These are phyloP conservation scores for Oncopodura yosiiana DNA, from an alignment of 1,140 invertebrate genomes.

Conservation along the genomic window DNA sequence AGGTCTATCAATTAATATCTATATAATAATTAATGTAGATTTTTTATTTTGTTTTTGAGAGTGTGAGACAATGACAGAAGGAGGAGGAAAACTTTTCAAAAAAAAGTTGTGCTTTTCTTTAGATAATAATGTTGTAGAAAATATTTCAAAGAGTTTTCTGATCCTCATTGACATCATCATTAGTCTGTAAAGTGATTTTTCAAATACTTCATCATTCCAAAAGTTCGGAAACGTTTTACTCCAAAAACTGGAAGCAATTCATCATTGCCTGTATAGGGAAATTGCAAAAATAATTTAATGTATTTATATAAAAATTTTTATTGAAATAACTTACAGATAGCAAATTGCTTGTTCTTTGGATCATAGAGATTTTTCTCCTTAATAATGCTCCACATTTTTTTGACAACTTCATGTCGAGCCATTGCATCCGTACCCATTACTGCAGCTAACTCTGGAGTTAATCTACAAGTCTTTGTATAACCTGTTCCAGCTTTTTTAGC, in stretches of 20 bases:
- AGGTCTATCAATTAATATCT: too few relatives aligned
- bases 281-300: too few relatives aligned
- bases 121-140: too few relatives aligned
- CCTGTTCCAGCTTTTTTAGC: conserved; percentile 47
- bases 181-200: conserved; percentile 78
- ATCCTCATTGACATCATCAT: background rate
- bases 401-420: conserved; percentile 85
- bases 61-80: too few relatives aligned
- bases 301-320: too few relatives aligned
- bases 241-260: conserved; percentile 80
- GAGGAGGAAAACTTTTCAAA: too few relatives aligned
- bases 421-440: conserved; percentile 74
- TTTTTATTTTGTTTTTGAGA: too few relatives aligned
- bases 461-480: conserved; percentile 67
- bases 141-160: too few relatives aligned
- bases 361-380: conserved; percentile 79
- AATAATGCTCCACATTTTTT: conserved; percentile 82
- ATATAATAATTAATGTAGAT: too few relatives aligned
- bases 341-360: conserved; percentile 79
- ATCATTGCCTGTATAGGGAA: too few relatives aligned
- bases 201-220: conserved; percentile 91
- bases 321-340: too few relatives aligned
- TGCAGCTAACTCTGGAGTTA: conserved; percentile 75
- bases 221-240: conserved; percentile 78
- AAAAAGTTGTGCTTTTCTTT: too few relatives aligned